Evolutionary conservation across 2,888 invertebrate species (phyloP), one percentile per base, ranked within the genome.

Genomic region (Hyles lineata): DNA sequence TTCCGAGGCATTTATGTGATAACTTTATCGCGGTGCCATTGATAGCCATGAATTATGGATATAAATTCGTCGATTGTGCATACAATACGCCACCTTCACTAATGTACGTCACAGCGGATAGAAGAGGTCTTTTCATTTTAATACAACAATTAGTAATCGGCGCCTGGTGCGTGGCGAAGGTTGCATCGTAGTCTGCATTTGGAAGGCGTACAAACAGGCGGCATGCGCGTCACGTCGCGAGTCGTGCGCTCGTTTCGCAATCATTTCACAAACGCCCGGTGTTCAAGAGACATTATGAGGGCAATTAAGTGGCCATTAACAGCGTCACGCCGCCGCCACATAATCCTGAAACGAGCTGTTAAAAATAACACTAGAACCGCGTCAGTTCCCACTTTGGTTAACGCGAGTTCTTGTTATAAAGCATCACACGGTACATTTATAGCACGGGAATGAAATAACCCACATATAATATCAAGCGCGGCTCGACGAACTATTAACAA

Each of bases 191-290:
- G 79, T 80, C 78, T 81, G 79, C 82, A 83, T 81, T 79, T 77
- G 73, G 77, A 78, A 73, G 79, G 79, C 80, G 78, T 80, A 75
- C 74, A 77, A 76, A 76, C 75, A 72, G 72, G 73, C 75, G 73
- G 74, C 63, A 90, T 88, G 84, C 87, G 58, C 73, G 83, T 87
- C 90, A 91, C 90, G 91, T 88, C 74, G 74, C 71, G 74, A 76
- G 73, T 74, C 78, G 81, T 83, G 81, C 81, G 79, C 76, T 61
- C 76, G 78, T 80, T 82, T 76, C 81, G 78, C 83, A 80, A 83
- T 32, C 52, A 73, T 85, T 82, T 81, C 82, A 82, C 79, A 81
- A 84, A 77, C 78, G 79, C 78, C 75, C 76, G 72, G 76, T 77
- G 71, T 76, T 73, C 76, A 76, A 74, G 76, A 76, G 82, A 84